These are phyloP conservation scores for Pachyramphus minor DNA, from an alignment of 2,113 vertebrate species.

Conservation along the genomic window DNA sequence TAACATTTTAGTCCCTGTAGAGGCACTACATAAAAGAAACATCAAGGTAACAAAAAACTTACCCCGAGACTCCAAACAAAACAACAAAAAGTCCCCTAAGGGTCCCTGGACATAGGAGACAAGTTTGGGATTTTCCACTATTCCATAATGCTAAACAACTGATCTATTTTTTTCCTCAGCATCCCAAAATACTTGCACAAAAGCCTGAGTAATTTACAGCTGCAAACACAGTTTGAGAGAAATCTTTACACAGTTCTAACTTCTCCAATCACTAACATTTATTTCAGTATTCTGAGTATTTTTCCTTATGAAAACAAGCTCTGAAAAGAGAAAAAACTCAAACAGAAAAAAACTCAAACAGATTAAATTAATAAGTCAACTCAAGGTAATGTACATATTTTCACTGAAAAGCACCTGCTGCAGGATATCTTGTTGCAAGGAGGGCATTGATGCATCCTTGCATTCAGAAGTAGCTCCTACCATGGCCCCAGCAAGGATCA, in stretches of 20 bases:
- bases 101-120: neutral
- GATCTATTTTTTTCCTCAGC: neutral
- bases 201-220: neutral
- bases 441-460: conserved; percentile 7
- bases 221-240: neutral
- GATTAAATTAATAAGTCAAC: neutral
- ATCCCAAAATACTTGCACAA: neutral
- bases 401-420: conserved; percentile 29
- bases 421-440: neutral
- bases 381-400: conserved; percentile 15
- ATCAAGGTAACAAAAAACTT: neutral
- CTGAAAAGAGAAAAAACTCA: neutral
- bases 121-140: neutral
- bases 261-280: neutral
- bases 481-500: neutral
- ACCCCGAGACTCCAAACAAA: neutral
- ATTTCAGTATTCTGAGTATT: neutral
- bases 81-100: neutral
- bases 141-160: neutral
- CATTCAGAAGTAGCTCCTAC: conserved; percentile 44
- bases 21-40: neutral
- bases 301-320: conserved; percentile 2
- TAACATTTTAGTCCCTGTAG: neutral
- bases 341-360: neutral
- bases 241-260: neutral